Base-by-base conservation (phyloP, 2,797 vertebrate genomes). In the Mus spretus region DNA sequence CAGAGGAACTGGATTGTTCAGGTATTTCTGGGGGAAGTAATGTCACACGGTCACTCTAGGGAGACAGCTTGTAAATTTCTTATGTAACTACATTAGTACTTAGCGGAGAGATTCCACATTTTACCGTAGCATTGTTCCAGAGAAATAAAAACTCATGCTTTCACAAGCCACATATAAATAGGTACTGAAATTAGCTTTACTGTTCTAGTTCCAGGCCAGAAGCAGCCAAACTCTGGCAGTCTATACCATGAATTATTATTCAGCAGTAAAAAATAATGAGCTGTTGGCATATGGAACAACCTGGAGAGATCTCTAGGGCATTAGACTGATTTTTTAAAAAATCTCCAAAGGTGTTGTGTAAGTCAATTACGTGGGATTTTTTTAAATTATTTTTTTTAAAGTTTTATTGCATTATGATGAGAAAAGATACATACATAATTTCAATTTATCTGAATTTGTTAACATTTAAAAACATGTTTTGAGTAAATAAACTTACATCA, bases 281-380 rank as follows among this genome's bases (percentile, higher is more conserved):
- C n/a, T 75, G 1, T 79, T 63, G 85, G 37, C 47, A 17, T 9
- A 65, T 34, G n/a, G 2, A 40, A 2, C n/a, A 72, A 40, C 34
- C 19, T 75, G 28, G 24, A 53, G 79, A 19, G 40, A 17, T 75
- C 85, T 83, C 34, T 67, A 94, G 89, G 47, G 24, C 65, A 44
- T 78, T 91, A 89, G 67, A 40, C 20, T n/a, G 37, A 93, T 24
- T 22, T 1, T n/a, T n/a, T n/a, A 11, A 50, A 87, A 75, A 70
- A 82, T 50, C 37, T 92, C 28, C 37, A 47, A 74, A 80, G 28
- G 1, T 37, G 44, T 34, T 87, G 9, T 82, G 17, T 95, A 47
- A 92, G 87, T 90, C 20, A 53, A 94, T 67, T 86, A 31, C 26
- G 6, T 85, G 77, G 88, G 6, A 12, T 70, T 92, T 34, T 87